Evolutionary conservation across 2,888 invertebrate species (phyloP), one percentile per base, ranked within the genome.

Genomic region (Pollenia amentaria): DNA sequence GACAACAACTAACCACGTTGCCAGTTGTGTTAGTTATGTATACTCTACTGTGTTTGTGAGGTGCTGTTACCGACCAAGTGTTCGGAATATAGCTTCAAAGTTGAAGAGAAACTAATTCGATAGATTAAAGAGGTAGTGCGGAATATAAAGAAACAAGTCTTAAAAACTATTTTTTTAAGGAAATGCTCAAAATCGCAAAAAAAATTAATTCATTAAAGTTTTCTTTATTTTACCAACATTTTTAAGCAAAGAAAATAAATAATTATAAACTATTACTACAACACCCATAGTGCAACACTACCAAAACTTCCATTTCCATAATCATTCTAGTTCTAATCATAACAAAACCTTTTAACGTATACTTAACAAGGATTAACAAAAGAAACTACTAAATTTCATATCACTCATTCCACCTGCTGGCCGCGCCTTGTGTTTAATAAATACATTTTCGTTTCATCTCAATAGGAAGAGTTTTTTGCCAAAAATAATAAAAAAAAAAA

Each of bases 351-450:
- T 73, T 80, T 70, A 84, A 72, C 57, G 84, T 84, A 67, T 73
- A 75, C 83, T 57, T 51, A 73, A 62, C 21, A 73, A 67, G 62
- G 55, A 73, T 75, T 69, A 82, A 72, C 55, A 77, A 67, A 51
- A 83, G 73, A 69, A 82, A 76, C 69, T 76, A 82, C 29, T 38
- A 67, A 79, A 79, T 73, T 84, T 53, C 46, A 60, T 76, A 80
- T 65, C 29, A 70, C 84, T 62, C 84, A 81, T 64, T 72, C 84
- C n/a, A 84, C 76, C 72, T 67, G 76, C 53, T 78, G 73, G 12
- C 48, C 48, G 18, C 60, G 42, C 67, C 53, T 64, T 83, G 44
- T 70, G 64, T 76, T 46, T 42, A 62, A 55, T 69, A 73, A 76
- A 78, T 75, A 21, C 21, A 64, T 67, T 57, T 38, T 75, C 29